Percentiles rank a stretch among this genome's conserved stretches.
Conservation (phyloP, 2,888 invertebrate genomes). For the Eurytoma adleriae region DNA sequence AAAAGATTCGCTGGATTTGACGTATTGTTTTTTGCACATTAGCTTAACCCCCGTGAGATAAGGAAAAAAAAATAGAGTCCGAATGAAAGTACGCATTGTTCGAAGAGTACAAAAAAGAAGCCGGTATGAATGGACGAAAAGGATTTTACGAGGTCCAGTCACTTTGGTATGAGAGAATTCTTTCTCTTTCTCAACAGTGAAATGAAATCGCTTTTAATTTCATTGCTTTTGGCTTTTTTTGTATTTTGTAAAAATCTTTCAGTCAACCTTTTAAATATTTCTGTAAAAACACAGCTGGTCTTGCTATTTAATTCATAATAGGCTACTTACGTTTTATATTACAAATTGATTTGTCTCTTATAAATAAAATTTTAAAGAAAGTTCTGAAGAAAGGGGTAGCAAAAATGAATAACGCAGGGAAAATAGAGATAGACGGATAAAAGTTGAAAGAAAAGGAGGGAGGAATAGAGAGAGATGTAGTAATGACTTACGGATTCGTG, state of each 20-base stretch:
- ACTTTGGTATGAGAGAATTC: neutral
- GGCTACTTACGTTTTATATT: too few species aligned
- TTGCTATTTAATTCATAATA: too few species aligned
- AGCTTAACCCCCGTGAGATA: conserved; percentile 9
- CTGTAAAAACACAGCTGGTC: too few species aligned
- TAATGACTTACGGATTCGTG: conserved; percentile 69
- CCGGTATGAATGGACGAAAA: conserved; percentile 28
- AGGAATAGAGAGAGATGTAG: conserved; percentile 38
- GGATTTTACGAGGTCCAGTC: conserved; percentile 33
- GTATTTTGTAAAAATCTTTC: neutral
- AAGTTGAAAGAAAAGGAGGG: too few species aligned
- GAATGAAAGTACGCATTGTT: conserved; percentile 44
- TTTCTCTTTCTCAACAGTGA: conserved; percentile 4
- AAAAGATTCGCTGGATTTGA: too few species aligned
- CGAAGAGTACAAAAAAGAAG: conserved; percentile 8
- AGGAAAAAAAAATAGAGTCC: conserved; percentile 16
- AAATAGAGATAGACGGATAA: too few species aligned
- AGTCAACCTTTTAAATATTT: neutral
- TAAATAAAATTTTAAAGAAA: too few species aligned
- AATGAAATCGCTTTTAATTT: too few species aligned
- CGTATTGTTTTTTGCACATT: conserved; percentile 18
- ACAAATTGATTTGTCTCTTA: too few species aligned
- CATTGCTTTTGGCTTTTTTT: too few species aligned
- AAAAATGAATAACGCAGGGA: too few species aligned
- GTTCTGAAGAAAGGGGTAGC: too few species aligned